Evolutionary conservation across 2,797 vertebrate genomes (phyloP).

Genomic region (Protosalanx chinensis): DNA sequence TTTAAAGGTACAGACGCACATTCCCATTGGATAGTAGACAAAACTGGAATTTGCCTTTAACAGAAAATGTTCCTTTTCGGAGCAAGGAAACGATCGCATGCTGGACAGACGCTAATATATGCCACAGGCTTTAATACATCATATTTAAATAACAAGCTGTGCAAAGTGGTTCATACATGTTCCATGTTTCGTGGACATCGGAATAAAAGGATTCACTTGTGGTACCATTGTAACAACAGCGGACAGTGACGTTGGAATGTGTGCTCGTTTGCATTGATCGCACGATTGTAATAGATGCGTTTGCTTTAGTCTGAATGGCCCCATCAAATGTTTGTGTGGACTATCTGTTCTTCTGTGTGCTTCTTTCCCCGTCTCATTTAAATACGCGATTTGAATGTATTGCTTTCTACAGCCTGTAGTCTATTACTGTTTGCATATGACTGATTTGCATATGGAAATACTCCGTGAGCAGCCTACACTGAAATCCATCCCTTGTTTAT

Average conservation of each 20-base stretch:
- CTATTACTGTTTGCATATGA: too few species aligned
- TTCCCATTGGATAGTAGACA: conserved; percentile 15
- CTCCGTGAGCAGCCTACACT: not conserved
- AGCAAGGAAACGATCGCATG: conserved; percentile 4
- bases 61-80: conserved; percentile 3
- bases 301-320: not conserved
- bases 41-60: conserved; percentile 16
- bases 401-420: too few species aligned
- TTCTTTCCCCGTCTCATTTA: not conserved
- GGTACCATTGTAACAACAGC: not conserved
- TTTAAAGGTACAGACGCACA: conserved; percentile 40
- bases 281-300: not conserved
- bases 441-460: not conserved
- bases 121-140: not conserved
- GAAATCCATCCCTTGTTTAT: conserved; percentile 1
- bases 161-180: conserved; percentile 7
- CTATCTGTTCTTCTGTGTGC: not conserved
- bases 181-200: conserved; percentile 8
- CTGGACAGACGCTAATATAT: not conserved
- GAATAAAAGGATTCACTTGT: conserved; percentile 1
- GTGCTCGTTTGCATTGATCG: not conserved
- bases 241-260: not conserved
- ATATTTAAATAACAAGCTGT: not conserved
- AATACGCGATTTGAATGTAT: too few species aligned
- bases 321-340: not conserved